Conservation (phyloP, 2,797 vertebrate genomes). For the Etheostoma nigrum region DNA sequence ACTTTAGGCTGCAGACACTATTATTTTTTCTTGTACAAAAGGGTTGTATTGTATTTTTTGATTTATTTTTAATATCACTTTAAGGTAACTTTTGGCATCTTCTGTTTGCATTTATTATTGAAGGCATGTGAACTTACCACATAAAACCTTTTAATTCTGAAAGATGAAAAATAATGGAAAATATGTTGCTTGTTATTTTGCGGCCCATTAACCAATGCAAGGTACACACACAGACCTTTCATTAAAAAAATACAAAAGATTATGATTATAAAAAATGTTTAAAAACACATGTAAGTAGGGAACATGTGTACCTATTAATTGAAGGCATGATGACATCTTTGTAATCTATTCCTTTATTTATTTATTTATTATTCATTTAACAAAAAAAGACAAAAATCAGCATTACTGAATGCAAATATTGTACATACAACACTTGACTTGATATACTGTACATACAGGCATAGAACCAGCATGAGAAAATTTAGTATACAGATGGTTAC, state of each 20-base stretch:
- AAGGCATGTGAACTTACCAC: not conserved
- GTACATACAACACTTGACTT: not conserved
- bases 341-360: not conserved
- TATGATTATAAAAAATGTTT: not conserved
- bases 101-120: constrained; percentile 17
- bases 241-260: not conserved
- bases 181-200: constrained; percentile 19
- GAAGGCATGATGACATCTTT: not conserved
- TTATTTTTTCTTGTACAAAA: not conserved
- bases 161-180: not conserved
- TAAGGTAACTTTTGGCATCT: constrained; percentile 12
- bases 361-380: too few species aligned
- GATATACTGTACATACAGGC: not conserved
- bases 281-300: not conserved
- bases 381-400: too few species aligned
- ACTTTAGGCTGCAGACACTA: not conserved
- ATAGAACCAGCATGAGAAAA: not conserved
- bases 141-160: constrained; percentile 23
- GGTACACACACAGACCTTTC: not conserved
- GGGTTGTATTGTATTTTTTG: not conserved
- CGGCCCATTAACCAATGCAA: not conserved
- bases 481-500: too few species aligned
- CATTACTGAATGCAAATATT: too few species aligned
- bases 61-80: not conserved
- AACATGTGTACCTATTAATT: not conserved